Percentiles rank a stretch among this genome's conserved stretches.
phyloP scores from a whole-genome alignment of 2,797 vertebrate genomes.

The Pseudocheirus occidentalis region DNA sequence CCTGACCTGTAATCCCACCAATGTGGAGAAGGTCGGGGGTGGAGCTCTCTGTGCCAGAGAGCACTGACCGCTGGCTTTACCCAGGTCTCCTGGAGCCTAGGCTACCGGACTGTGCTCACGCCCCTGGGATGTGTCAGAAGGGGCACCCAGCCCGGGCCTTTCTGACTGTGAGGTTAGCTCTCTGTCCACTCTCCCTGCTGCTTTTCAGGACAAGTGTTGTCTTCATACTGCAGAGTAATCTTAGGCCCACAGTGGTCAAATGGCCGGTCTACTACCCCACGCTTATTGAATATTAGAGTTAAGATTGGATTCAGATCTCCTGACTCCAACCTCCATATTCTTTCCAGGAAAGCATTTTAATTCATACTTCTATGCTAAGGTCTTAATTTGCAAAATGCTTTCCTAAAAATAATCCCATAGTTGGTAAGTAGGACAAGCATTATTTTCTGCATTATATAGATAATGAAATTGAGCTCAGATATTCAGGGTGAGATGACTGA shows the following conservation, averaged over 20 bases:
- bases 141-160: background rate
- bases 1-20: background rate
- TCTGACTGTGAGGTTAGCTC: background rate
- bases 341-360: background rate
- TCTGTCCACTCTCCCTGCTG: background rate
- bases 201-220: background rate
- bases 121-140: background rate
- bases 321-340: background rate
- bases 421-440: background rate
- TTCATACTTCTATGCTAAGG: background rate
- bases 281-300: background rate
- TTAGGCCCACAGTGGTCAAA: background rate
- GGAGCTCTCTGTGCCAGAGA: background rate
- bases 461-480: background rate
- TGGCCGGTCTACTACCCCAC: background rate
- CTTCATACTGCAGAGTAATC: background rate
- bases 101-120: background rate
- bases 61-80: background rate
- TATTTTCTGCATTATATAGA: background rate
- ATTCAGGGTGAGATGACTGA: background rate
- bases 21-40: background rate
- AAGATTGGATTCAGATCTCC: background rate
- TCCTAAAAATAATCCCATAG: background rate
- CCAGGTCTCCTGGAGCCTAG: background rate
- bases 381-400: background rate